Evolutionary conservation across 2,113 vertebrate genomes (phyloP).

Genomic region (Penelope pileata): DNA sequence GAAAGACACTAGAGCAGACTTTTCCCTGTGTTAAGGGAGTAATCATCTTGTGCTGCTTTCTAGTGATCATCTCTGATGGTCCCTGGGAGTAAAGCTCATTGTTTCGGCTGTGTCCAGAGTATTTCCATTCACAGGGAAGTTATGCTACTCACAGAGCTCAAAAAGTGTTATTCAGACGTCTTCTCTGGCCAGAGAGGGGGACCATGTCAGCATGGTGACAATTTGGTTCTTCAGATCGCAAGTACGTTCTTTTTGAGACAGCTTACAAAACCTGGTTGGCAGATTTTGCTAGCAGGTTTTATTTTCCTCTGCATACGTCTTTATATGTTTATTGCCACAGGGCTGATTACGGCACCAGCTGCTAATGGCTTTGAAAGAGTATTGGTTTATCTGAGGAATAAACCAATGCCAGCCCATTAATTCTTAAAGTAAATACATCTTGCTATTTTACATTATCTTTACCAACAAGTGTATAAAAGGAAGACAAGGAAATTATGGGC

Average conservation of each 20-base stretch:
- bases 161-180: background rate
- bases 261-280: background rate
- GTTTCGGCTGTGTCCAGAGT: background rate
- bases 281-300: background rate
- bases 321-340: background rate
- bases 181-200: background rate
- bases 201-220: background rate
- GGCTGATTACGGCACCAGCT: background rate
- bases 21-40: background rate
- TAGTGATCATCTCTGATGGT: constrained; percentile 42
- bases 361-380: background rate
- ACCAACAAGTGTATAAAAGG: background rate
- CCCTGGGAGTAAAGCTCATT: constrained; percentile 12
- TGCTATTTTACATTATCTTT: background rate
- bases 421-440: background rate
- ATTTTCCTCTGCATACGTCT: background rate
- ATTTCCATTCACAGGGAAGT: background rate
- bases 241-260: fast-evolving
- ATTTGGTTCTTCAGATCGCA: background rate
- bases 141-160: background rate
- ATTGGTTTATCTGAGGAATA: background rate
- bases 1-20: constrained; percentile 35
- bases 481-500: background rate
- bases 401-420: background rate
- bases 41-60: constrained; percentile 54